Evolutionary conservation across 2,113 vertebrate genomes (phyloP), one percentile per base, ranked within the genome.

Genomic region (Tor tambroides): DNA sequence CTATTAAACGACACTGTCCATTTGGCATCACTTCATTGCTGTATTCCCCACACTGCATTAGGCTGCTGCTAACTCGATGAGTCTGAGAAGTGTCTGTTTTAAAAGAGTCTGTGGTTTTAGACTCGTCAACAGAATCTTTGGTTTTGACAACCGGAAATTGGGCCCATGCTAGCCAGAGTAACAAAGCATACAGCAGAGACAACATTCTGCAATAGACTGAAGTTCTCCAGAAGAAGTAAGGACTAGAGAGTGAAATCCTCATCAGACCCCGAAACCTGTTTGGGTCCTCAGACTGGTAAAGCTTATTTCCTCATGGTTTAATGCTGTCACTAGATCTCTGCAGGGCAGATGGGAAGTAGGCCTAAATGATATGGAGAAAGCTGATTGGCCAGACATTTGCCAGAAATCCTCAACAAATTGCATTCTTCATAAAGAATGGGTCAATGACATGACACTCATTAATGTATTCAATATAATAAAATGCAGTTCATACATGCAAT

Each of bases 1-100:
- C 96, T 23, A 93, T 92, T 26, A 97, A 94, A n/a, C 93, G 95
- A 30, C 96, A 97, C 91, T 93, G 95, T 2, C 96, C 96, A 0
- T 96, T 86, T 77, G 96, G 94, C 90, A 95, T 89, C 84, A 96
- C 88, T 91, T 96, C 96, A 90, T 96, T 96, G 41, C 92, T 95
- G 94, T 97, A 96, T 14, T 96, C 96, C 0, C 96, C 95, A 0
- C 96, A 97, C 83, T 92, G 95, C 46, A 84, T 84, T 56, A 46
- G 94, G 90, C 5, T 49, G 4, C 94, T 92, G 67, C 92, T 91
- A 3, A 94, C 94, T 5, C 80, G 88, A 61, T 79, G 81, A 28
- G 46, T 46, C 69, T 61, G 26, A 81, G 65, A 46, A 56, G 46
- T 7, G 43, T 38, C 61, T 51, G 46, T 49, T 49, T 49, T 49